Evolutionary conservation across 1,140 invertebrate species (phyloP).

Genomic region (Parasteatoda tepidariorum): DNA sequence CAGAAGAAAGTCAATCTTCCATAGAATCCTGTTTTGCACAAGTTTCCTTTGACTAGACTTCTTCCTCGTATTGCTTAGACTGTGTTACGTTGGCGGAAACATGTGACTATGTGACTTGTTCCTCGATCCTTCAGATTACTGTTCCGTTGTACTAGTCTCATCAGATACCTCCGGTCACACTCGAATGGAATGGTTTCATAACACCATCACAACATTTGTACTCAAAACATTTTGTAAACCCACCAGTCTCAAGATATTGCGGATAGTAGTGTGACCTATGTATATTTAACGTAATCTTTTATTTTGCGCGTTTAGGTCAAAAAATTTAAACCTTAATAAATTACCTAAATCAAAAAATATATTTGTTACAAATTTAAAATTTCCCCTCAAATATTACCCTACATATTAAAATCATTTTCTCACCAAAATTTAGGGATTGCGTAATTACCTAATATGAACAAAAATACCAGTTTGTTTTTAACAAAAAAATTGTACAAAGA

Average conservation of each 20-base stretch:
- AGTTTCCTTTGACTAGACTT: conserved; percentile 60
- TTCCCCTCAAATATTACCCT: neutral
- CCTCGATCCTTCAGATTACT: conserved; percentile 5
- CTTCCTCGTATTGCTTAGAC: conserved; percentile 58
- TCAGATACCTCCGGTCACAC: conserved; percentile 29
- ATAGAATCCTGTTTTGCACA: conserved; percentile 61
- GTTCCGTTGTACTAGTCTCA: conserved; percentile 43
- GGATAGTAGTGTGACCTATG: conserved; percentile 16
- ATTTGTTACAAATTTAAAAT: conserved; percentile 1
- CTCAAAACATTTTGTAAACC: conserved; percentile 27
- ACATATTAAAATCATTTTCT: conserved; percentile 23
- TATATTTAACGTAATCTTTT: conserved; percentile 22
- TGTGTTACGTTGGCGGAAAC: conserved; percentile 34
- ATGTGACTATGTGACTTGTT: conserved; percentile 39
- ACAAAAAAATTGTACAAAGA: conserved; percentile 52
- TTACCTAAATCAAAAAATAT: conserved; percentile 8
- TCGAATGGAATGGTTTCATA: conserved; percentile 38
- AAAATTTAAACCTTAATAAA: neutral
- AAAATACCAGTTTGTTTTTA: conserved; percentile 22
- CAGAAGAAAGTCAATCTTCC: conserved; percentile 47
- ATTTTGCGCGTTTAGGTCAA: neutral
- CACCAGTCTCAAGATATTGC: conserved; percentile 1
- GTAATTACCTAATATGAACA: conserved; percentile 6
- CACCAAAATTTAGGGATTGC: conserved; percentile 8
- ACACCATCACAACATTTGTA: conserved; percentile 51